Evolutionary conservation across 2,888 invertebrate genomes (phyloP), one percentile per base, ranked within the genome.

Genomic region (Amiota mariae): DNA sequence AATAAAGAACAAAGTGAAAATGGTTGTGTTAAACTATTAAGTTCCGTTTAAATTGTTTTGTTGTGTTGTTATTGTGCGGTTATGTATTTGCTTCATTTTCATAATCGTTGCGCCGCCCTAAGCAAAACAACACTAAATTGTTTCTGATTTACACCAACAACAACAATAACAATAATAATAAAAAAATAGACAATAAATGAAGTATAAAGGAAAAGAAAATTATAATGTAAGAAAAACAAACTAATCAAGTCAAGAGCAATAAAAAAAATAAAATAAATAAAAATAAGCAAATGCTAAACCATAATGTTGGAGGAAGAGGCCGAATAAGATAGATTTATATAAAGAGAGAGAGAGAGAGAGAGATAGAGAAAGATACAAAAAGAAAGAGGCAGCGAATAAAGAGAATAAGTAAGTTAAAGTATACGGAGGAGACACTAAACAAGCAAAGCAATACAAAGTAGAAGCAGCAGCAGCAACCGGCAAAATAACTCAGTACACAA

Each of bases 1-100:
- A 6, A 36, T 36, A 36, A 36, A 36, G 36, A 36, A 36, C 6
- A 36, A 6, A 36, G 36, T 36, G 36, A 36, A 36, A 36, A 36
- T 36, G 36, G 36, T 36, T 36, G 36, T 80, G 81, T 83, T 80
- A 79, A 77, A 79, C 82, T 84, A 80, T 84, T 84, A 36, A 79
- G 80, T 82, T 85, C 77, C 78, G 82, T 83, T 82, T 82, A 83
- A 84, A 83, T 85, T 83, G 80, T 84, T 83, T 85, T 85, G 77
- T 82, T 82, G 78, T 77, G 15, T 51, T 47, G 12, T 63, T 63
- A n/a, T n/a, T n/a, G n/a, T n/a, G 63, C 63, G 36, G 63, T 36
- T 63, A 63, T 54, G 12, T 54, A 10, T 63, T 46, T 63, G n/a
- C 46, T 36, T 36, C 46, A 59, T 18, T 48, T 12, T 48, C 66